These are phyloP conservation scores for Oscheius onirici DNA, from an alignment of 2,888 invertebrate genomes.

Conservation along the genomic window DNA sequence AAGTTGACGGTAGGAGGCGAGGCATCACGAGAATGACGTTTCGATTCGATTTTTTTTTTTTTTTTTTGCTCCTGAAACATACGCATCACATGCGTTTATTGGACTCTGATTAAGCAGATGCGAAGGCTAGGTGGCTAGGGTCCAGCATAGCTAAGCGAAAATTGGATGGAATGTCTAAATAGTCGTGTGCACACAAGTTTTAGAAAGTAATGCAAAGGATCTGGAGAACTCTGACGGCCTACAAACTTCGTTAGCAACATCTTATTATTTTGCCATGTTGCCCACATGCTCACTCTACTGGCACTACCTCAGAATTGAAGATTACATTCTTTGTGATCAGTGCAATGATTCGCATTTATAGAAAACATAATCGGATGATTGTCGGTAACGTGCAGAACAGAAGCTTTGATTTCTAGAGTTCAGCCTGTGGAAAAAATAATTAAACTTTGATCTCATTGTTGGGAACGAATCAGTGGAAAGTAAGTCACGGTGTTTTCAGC, in stretches of 20 bases:
- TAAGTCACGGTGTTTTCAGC: no score
- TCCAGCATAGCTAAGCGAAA: not conserved
- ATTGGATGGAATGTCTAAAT: not conserved
- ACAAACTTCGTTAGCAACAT: constrained; percentile 13
- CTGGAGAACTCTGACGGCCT: not conserved
- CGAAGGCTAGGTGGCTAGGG: not conserved
- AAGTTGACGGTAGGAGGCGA: not conserved
- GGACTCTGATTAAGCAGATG: constrained; percentile 26
- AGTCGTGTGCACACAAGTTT: not conserved
- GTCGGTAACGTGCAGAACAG: no score
- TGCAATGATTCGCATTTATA: no score
- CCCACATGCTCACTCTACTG: not conserved
- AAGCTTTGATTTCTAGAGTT: no score
- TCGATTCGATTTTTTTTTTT: no score
- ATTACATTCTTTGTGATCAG: no score
- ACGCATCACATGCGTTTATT: constrained; percentile 16
- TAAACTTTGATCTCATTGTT: no score
- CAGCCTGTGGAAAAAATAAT: no score
- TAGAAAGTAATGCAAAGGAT: not conserved
- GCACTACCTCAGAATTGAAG: no score
- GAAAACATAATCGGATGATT: no score
- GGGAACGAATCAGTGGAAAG: no score
- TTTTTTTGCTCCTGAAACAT: not conserved
- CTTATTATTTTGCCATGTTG: not conserved
- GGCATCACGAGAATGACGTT: constrained; percentile 12